Base-by-base conservation (phyloP, 2,888 invertebrate genomes). In the Dastarcus helophoroides region DNA sequence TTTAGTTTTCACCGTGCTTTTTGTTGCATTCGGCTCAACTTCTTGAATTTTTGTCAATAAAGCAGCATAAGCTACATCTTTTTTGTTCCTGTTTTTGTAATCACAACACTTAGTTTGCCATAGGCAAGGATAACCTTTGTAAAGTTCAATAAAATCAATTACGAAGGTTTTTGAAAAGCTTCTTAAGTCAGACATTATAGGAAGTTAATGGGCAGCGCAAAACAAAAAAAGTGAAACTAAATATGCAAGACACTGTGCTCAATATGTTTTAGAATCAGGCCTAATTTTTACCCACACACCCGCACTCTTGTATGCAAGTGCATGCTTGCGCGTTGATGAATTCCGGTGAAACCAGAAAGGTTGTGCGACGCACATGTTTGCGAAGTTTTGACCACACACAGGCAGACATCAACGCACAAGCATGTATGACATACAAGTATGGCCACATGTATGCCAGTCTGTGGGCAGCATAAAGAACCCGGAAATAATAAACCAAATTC, bases 1-100 rank as follows among this genome's bases (percentile, higher is more conserved):
- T 38, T 38, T 37, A 19, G 22, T 29, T 11, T 15, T 33, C 22
- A 32, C 38, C 9, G 16, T 38, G 26, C 29, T 19, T 17, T 35
- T 35, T 22, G 33, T 35, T 11, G 35, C 28, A 6, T 15, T 35
- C 8, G 9, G 13, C 16, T 35, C 33, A 13, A 35, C 26, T 29
- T 33, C 28, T 35, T 35, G 19, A 8, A 15, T 23, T 21, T 35
- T 35, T 22, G 28, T 25, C 12, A 35, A 16, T 26, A 35, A 35
- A 15, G 17, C 16, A 23, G 24, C 23, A 25, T 36, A 36, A 4
- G 35, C 29, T 11, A 12, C 33, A 16, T 35, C 19, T 23, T 35
- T 35, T 29, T 35, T 35, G 7, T 29, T 24, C 24, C 28, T 16
- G 5, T 34, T 23, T 23, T 23, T 23, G 24, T 23, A 23, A 23